Percentiles rank a stretch among this genome's conserved stretches.
These are phyloP conservation scores for Keiferia lycopersicella DNA, from an alignment of 2,888 invertebrate genomes.

Conservation along the genomic window DNA sequence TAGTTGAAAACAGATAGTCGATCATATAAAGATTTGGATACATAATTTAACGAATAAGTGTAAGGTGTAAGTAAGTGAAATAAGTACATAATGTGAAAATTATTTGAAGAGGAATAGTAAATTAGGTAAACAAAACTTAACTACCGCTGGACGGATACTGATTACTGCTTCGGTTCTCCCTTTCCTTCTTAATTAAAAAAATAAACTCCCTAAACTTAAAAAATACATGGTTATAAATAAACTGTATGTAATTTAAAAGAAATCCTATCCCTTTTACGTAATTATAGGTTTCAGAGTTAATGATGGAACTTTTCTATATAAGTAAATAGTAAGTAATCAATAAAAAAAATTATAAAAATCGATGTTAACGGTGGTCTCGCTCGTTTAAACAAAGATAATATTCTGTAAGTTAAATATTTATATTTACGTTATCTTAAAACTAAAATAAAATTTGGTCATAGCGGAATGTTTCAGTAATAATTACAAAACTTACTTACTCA, in stretches of 20 bases:
- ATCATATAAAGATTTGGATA: not conserved
- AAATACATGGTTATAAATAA: conserved; percentile 1
- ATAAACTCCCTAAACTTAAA: conserved; percentile 2
- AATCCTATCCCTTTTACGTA: not conserved
- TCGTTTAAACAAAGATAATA: conserved; percentile 40
- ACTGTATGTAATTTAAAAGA: not conserved
- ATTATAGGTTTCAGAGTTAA: not conserved
- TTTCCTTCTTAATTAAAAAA: conserved; percentile 40
- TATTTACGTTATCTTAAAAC: conserved; percentile 30
- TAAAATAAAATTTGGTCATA: conserved; percentile 41
- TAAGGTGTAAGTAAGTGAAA: not conserved
- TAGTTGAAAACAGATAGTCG: not conserved
- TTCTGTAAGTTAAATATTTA: conserved; percentile 14
- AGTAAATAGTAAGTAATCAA: not conserved
- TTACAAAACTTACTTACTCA: conserved; percentile 29
- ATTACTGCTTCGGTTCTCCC: conserved; percentile 78
- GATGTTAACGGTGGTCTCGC: conserved; percentile 50
- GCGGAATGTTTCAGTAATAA: conserved; percentile 61
- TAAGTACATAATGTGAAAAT: not conserved
- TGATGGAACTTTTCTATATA: not conserved
- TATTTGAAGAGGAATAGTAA: conserved; percentile 1
- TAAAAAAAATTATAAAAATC: not conserved
- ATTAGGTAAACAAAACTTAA: conserved; percentile 51
- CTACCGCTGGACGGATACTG: conserved; percentile 81
- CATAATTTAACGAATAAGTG: not conserved